Percentiles rank a stretch among this genome's conserved stretches.
Conservation (phyloP, 2,113 vertebrate species). For the Rutilus rutilus region DNA sequence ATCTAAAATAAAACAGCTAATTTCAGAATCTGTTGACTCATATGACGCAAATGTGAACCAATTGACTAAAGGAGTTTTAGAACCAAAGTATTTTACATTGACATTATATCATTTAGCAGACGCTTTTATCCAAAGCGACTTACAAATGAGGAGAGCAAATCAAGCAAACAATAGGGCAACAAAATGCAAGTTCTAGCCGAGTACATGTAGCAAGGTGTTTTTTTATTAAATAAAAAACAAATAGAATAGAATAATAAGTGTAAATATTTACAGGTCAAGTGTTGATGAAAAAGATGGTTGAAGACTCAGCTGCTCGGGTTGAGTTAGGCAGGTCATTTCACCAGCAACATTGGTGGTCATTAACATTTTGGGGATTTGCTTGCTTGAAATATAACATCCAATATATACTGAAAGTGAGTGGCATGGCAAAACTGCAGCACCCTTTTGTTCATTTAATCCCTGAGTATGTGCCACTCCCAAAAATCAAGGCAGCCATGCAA, state of each 20-base stretch:
- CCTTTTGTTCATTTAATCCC: background rate
- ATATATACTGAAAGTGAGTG: background rate
- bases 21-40: background rate
- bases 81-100: background rate
- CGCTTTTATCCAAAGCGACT: too few relatives aligned
- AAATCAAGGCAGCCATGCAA: background rate
- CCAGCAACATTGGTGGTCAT: background rate
- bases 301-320: too few relatives aligned
- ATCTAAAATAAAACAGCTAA: background rate
- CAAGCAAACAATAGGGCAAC: too few relatives aligned
- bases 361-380: background rate
- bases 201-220: too few relatives aligned
- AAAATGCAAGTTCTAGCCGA: too few relatives aligned
- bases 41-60: background rate
- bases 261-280: too few relatives aligned
- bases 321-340: too few relatives aligned
- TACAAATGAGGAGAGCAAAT: too few relatives aligned
- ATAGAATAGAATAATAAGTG: too few relatives aligned
- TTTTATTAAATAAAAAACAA: too few relatives aligned
- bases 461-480: background rate
- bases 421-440: background rate
- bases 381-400: background rate
- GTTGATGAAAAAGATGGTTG: too few relatives aligned
- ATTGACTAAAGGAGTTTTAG: background rate
- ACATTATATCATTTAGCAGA: too few relatives aligned